A percentile compares a stretch with the other conserved stretches of the same genome.
Evolutionary conservation across 2,797 vertebrate genomes (phyloP).

Genomic region (Acrossocheilus wenchowensis): DNA sequence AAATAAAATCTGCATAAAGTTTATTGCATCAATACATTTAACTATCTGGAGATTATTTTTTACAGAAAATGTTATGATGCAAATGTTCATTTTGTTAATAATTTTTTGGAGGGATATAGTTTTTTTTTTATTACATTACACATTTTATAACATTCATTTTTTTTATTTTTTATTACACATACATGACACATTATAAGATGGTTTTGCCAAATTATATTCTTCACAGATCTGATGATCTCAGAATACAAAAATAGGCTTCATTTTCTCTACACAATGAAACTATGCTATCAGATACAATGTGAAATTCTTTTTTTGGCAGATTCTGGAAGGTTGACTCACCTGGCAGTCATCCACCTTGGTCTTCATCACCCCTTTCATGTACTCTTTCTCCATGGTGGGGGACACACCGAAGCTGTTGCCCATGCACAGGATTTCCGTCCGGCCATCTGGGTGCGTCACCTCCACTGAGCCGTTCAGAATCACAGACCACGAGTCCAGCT

Average conservation of each 20-base stretch:
- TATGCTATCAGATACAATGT: neutral
- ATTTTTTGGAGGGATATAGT: neutral
- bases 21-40: neutral
- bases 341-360: constrained; percentile 99
- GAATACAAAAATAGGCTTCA: neutral
- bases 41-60: neutral
- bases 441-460: constrained; percentile 91
- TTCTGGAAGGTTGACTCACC: constrained; percentile 73
- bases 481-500: constrained; percentile 99
- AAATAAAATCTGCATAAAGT: neutral
- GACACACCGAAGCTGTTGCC: constrained; percentile 99
- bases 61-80: too few relatives aligned
- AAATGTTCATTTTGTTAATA: too few relatives aligned
- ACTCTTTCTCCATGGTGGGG: constrained; percentile 97
- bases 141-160: too few relatives aligned
- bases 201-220: neutral
- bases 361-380: constrained; percentile 99
- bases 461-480: constrained; percentile 98
- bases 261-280: neutral
- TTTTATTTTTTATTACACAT: too few relatives aligned
- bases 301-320: neutral
- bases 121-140: neutral
- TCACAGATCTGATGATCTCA: neutral
- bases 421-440: constrained; percentile 96
- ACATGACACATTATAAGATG: neutral